Base-by-base conservation (phyloP, 2,888 invertebrate species). In the Melieria picta region DNA sequence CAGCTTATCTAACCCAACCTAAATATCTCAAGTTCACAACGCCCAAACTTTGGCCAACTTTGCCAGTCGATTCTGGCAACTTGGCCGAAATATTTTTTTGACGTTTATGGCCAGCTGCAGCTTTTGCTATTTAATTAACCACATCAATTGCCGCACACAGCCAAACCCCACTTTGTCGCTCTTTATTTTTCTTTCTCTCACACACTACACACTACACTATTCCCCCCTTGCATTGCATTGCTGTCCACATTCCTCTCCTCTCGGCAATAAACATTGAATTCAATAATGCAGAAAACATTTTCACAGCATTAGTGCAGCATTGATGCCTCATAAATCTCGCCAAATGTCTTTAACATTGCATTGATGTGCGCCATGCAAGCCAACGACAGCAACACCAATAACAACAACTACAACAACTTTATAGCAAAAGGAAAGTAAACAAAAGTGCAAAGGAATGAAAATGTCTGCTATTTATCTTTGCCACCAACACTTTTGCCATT, bases 271-370 rank as follows among this genome's bases (percentile, higher is more conserved):
- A 48, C 13, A 10, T 66, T 58, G 46, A 58, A 58, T 47, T 48
- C 42, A 66, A 50, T 66, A 66, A 58, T 66, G 43, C 48, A n/a
- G 43, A 16, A 45, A 58, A 58, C 58, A 58, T 13, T 66, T 66
- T 6, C 30, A 58, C 58, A 13, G 45, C 63, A 60, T 50, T 57
- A 67, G 52, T 55, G 57, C 11, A 57, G 62, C 63, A 63, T 64
- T 67, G 67, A 72, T 67, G 67, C 16, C 42, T 65, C 46, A 72
- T 72, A 67, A 67, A 67, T 72, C 52, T 63, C 61, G 16, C 50
- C 10, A 67, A 30, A 62, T 57, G 67, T 52, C 47, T 57, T 63
- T 71, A 43, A 16, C 55, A 61, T 16, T 56, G 30, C 46, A 47
- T 11, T 30, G 30, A 66, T 43, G n/a, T 9, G 7, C 42, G 9